Percentiles rank a stretch among this genome's conserved stretches.
Evolutionary conservation across 2,113 vertebrate species (phyloP).

Genomic region (Synchiropus splendidus): DNA sequence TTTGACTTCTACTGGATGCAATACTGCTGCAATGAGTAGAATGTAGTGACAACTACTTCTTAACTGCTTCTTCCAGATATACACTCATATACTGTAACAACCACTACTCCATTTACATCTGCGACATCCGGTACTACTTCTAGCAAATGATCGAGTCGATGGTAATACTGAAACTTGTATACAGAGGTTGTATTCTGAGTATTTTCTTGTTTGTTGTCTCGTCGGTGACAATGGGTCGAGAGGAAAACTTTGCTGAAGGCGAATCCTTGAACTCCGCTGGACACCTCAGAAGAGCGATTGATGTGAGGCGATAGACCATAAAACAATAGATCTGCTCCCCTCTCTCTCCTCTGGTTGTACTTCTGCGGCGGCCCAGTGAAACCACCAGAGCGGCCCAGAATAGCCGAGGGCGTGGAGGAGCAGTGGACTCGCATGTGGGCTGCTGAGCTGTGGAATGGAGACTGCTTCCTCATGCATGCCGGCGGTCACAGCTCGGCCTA

Average conservation of each 20-base stretch:
- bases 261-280: too few species aligned
- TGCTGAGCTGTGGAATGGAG: slow-evolving; percentile 53
- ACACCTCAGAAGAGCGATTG: too few species aligned
- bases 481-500: slow-evolving; percentile 64
- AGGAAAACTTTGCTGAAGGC: too few species aligned
- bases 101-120: background rate
- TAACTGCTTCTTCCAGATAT: too few species aligned
- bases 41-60: too few species aligned
- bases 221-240: too few species aligned
- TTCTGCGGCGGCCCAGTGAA: slow-evolving; percentile 48
- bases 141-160: too few species aligned
- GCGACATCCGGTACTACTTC: background rate
- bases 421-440: slow-evolving; percentile 58
- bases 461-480: slow-evolving; percentile 69
- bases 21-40: too few species aligned
- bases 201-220: too few species aligned
- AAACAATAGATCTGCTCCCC: slow-evolving; percentile 27
- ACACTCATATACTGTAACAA: too few species aligned
- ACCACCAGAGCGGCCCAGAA: slow-evolving; percentile 53
- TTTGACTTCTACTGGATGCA: background rate
- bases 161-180: too few species aligned
- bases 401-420: slow-evolving; percentile 57
- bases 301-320: background rate
- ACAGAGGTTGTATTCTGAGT: too few species aligned
- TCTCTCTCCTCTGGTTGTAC: slow-evolving; percentile 26